These are phyloP conservation scores for Neomonachus schauinslandi DNA, from an alignment of 2,113 vertebrate species.

Conservation along the genomic window DNA sequence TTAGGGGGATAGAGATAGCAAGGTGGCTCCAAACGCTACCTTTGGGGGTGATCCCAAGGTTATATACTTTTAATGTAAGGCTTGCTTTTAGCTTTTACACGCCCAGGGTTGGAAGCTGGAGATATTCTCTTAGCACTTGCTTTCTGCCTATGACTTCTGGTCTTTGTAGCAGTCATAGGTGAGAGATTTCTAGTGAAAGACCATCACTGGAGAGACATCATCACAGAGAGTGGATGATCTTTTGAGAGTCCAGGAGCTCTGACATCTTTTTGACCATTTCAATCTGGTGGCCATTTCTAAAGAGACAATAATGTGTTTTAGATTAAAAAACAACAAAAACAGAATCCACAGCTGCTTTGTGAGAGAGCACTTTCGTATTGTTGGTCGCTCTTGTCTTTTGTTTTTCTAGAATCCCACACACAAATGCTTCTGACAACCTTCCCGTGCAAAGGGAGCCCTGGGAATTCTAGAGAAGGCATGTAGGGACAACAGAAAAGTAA, in stretches of 20 bases:
- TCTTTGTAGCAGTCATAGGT: neutral
- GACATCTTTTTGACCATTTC: neutral
- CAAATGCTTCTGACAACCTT: neutral
- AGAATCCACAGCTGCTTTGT: neutral
- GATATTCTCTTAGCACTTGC: neutral
- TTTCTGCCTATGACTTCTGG: slow-evolving; percentile 19
- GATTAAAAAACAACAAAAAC: neutral
- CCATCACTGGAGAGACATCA: neutral
- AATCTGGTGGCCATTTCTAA: neutral
- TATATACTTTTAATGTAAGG: neutral
- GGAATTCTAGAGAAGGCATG: neutral
- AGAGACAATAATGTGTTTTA: neutral
- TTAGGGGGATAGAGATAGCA: neutral
- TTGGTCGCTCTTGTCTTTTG: neutral
- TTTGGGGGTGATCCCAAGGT: neutral
- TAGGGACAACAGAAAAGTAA: slow-evolving; percentile 32
- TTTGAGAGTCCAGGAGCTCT: neutral
- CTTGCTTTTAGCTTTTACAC: neutral
- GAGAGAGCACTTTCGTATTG: neutral
- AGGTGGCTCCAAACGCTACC: neutral
- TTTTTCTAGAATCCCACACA: slow-evolving; percentile 37
- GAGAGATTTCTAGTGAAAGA: neutral
- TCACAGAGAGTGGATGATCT: neutral
- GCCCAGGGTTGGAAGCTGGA: neutral
- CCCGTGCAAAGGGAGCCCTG: neutral